Base-by-base conservation (phyloP, 2,797 vertebrate genomes). In the Helostoma temminkii region DNA sequence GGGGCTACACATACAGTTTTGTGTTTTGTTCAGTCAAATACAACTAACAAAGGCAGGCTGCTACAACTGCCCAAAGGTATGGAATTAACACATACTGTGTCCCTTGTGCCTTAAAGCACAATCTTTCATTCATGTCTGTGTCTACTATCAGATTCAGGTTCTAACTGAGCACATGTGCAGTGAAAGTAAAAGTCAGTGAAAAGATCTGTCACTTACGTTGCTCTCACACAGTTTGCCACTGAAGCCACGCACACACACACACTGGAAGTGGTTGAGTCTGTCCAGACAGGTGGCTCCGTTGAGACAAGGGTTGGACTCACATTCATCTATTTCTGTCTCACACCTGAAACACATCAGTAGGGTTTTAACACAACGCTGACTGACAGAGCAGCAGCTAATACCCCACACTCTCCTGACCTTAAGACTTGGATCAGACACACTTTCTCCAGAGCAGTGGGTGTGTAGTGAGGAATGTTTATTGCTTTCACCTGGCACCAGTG, bases 211-310 rank as follows among this genome's bases (percentile, higher is more conserved):
- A 91, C 96, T 96, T 93, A 99, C 96, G 18, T 91, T 93, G 76
- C 93, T 87, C 66, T 97, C 95, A 1, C 98, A 99, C 78, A 88
- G 90, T 36, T 84, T 91, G 16, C 98, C 98, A 0, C 92, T 95
- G 88, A 94, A 99, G 78, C 95, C 94, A 2, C 88, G 71, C 1
- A 87, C 88, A 82, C 98, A 99, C 74, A 94, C 28, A 34, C 98
- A 99, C 79, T 95, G 91, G 48, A 92, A 96, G 46, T 82, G 90
- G 86, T 95, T 95, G 15, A 93, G 91, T 0, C 92, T 80, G 77
- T 94, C 93, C 67, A 92, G 91, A 80, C 98, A 99, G 24, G 95
- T 96, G 53, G 95, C 97, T 4, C 96, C 96, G 0, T 98, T 97
- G 70, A 95, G 93, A 90, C 98, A 99, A 0, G 97, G 97, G 77